These are phyloP conservation scores for Crotalus horridus DNA, from an alignment of 2,113 vertebrate species.

Conservation along the genomic window DNA sequence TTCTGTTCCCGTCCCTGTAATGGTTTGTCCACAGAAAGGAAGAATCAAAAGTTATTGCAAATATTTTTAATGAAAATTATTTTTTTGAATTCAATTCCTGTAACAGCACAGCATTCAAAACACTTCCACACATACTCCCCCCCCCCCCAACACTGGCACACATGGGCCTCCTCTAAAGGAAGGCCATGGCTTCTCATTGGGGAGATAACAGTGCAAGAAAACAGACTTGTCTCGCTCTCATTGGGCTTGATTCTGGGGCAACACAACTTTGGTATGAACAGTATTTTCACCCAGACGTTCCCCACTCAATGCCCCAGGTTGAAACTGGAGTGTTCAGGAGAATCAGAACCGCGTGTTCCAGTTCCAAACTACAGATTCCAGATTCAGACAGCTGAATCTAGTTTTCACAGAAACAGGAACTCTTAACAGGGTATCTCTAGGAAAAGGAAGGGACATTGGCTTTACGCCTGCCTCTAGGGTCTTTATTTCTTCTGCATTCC, in stretches of 20 bases:
- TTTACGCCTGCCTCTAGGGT: not conserved
- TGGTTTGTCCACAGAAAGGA: not conserved
- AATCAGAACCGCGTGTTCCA: not conserved
- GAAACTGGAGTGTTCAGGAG: not conserved
- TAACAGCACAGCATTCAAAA: not conserved
- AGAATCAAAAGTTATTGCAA: not conserved
- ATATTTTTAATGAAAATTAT: conserved; percentile 18
- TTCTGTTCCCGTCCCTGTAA: not conserved
- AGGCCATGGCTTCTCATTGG: not conserved
- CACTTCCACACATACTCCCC: not conserved
- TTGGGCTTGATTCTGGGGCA: not conserved
- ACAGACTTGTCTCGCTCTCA: not conserved
- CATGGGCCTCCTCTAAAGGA: not conserved
- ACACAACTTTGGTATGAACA: not conserved
- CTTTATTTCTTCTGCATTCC: not conserved
- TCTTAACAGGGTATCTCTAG: not conserved
- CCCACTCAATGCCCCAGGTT: not conserved
- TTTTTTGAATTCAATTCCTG: conserved; percentile 6
- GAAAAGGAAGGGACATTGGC: not conserved
- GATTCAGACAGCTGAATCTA: not conserved
- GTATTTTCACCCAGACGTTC: not conserved
- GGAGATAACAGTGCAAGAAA: conserved; percentile 1
- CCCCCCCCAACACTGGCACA: not conserved
- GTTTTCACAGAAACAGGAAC: not conserved
- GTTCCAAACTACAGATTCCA: not conserved